A percentile compares a stretch with the other conserved stretches of the same genome.
These are phyloP conservation scores for Scytalopus superciliaris DNA, from an alignment of 2,113 vertebrate genomes.

Conservation along the genomic window DNA sequence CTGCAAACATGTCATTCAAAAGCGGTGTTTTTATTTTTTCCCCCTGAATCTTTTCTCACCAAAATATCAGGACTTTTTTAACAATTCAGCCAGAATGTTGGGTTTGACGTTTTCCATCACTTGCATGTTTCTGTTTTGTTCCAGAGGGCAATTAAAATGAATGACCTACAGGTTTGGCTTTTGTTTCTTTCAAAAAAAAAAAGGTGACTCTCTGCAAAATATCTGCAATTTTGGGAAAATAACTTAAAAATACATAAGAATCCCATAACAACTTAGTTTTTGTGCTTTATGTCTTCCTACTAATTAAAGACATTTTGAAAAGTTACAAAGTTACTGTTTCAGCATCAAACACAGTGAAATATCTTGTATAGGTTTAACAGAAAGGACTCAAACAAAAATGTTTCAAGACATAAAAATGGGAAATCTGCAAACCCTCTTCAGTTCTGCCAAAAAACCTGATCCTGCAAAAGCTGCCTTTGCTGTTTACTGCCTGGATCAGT, in stretches of 20 bases:
- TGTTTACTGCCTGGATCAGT: not conserved
- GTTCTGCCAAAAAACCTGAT: not conserved
- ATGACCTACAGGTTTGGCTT: not conserved
- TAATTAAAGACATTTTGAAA: not conserved
- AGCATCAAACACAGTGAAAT: not conserved
- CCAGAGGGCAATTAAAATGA: conserved; percentile 43
- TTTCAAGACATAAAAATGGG: not conserved
- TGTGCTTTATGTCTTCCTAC: not conserved
- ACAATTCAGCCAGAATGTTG: not conserved
- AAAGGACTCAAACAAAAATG: not conserved
- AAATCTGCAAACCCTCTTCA: not conserved
- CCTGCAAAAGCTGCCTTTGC: not conserved
- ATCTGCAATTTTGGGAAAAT: not conserved
- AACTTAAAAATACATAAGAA: not conserved
- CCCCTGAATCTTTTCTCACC: not conserved
- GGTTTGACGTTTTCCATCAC: conserved; percentile 29
- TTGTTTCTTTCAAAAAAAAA: conserved; percentile 25
- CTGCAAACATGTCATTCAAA: not conserved
- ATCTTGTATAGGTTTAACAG: not conserved
- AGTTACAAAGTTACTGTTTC: not conserved
- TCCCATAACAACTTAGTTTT: not conserved
- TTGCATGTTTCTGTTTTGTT: conserved; percentile 27
- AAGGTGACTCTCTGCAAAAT: not conserved
- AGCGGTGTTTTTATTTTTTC: not conserved
- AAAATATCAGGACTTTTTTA: conserved; percentile 18